Evolutionary conservation across 2,888 invertebrate genomes (phyloP), one percentile per base, ranked within the genome.

Genomic region (Drosophila emarginata): DNA sequence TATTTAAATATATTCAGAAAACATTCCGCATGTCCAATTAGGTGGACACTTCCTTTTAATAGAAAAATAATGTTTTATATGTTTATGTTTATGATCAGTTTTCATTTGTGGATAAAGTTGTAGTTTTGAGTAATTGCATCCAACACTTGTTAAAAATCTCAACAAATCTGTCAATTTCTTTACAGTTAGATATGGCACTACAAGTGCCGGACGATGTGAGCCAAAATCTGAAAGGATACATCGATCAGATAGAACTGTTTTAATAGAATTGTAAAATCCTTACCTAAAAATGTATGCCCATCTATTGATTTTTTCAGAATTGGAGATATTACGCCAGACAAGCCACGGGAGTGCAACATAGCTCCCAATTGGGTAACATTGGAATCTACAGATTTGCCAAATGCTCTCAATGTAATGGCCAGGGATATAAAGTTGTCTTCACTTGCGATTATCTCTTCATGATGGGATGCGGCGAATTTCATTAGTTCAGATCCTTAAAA

Each of bases 371-470:
- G 93, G 51, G 95, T 94, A 9, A 94, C 89, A 11, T 18, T 40
- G 15, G 11, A 50, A 0, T 11, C 36, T 12, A 21, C 57, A 45
- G 15, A 9, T 6, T 51, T 74, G 1, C 2, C 32, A 39, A 93
- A 80, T 2, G 89, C 90, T 12, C 82, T 87, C 52, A 93, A 81
- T 11, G 92, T 93, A 81, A 94, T 90, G 1, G 93, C 93, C 82
- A 96, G 92, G 0, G 96, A 96, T 78, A 96, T 95, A 2, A 94
- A 94, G 91, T 96, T 96, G 61, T 93, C 93, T 79, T 93, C 93
- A 12, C 94, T 94, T 28, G 93, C 90, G 2, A 96, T 89, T 4
- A 96, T 90, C 69, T 92, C 90, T 87, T 95, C 95, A 0, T 93
- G 93, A 81, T 94, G 93, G 9, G 2, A 1, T 7, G 32, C 32